Evolutionary conservation across 2,797 vertebrate species (phyloP).

Genomic region (Luscinia megarhynchos): DNA sequence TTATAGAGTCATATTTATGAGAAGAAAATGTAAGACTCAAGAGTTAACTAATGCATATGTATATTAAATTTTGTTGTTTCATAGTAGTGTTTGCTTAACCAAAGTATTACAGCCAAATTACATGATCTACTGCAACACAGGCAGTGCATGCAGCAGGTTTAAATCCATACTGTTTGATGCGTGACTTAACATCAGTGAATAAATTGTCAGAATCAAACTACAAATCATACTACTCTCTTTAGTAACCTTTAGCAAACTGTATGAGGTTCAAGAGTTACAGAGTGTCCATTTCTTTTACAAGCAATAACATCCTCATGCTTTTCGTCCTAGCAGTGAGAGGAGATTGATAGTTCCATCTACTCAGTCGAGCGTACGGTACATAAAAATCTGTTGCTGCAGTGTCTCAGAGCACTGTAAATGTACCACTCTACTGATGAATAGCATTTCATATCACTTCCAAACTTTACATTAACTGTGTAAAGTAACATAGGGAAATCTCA

Average conservation of each 20-base stretch:
- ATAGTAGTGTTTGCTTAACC: not conserved
- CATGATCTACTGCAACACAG: not conserved
- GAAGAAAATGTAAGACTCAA: not conserved
- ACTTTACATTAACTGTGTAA: not conserved
- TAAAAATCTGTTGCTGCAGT: not conserved
- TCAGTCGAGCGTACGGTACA: rapidly evolving
- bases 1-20: not conserved
- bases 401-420: not conserved
- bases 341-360: not conserved
- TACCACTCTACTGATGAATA: not conserved
- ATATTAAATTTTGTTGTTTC: not conserved
- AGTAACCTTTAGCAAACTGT: not conserved
- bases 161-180: not conserved
- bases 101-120: not conserved
- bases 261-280: not conserved
- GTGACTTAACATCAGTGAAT: not conserved
- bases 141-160: not conserved
- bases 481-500: not conserved
- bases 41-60: not conserved
- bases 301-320: not conserved
- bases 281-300: not conserved
- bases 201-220: not conserved
- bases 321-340: not conserved
- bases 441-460: not conserved
- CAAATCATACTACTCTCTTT: not conserved